Conservation (phyloP, 1,140 invertebrate genomes). For the Apis laboriosa region DNA sequence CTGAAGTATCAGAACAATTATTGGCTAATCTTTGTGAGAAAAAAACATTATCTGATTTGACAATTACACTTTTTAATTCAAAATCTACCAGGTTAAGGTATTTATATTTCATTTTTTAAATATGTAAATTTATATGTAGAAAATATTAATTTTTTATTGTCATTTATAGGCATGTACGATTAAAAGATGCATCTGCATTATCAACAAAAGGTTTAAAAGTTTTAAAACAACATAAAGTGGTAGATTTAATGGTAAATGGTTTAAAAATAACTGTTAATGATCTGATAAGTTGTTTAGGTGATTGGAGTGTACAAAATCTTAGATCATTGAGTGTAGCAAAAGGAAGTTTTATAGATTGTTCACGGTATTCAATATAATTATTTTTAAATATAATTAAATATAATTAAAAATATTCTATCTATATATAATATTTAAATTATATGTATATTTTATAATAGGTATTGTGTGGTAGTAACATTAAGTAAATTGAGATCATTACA, state of each 20-base stretch:
- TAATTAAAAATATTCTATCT: constrained; percentile 11
- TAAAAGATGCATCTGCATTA: constrained; percentile 83
- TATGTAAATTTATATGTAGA: background rate
- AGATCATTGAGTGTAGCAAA: constrained; percentile 85
- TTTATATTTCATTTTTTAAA: background rate
- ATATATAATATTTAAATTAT: background rate
- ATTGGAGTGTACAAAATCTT: constrained; percentile 88
- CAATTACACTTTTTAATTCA: constrained; percentile 85
- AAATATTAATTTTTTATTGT: constrained; percentile 27
- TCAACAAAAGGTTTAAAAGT: constrained; percentile 85
- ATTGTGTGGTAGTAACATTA: constrained; percentile 81
- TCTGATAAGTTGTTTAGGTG: constrained; percentile 86
- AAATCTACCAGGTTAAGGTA: constrained; percentile 84
- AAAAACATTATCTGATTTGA: constrained; percentile 84
- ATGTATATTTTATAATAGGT: constrained; percentile 70
- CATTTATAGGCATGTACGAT: constrained; percentile 78
- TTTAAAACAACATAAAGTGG: constrained; percentile 85
- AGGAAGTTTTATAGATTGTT: constrained; percentile 84
- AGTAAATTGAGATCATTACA: constrained; percentile 84
- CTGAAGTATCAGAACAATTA: constrained; percentile 86
- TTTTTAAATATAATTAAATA: background rate
- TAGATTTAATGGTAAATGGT: constrained; percentile 84
- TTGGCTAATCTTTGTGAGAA: constrained; percentile 85
- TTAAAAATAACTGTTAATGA: constrained; percentile 85
- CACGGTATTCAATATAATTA: constrained; percentile 71